Evolutionary conservation across 1,140 invertebrate genomes (phyloP), one percentile per base, ranked within the genome.

Genomic region (Cydia amplana): DNA sequence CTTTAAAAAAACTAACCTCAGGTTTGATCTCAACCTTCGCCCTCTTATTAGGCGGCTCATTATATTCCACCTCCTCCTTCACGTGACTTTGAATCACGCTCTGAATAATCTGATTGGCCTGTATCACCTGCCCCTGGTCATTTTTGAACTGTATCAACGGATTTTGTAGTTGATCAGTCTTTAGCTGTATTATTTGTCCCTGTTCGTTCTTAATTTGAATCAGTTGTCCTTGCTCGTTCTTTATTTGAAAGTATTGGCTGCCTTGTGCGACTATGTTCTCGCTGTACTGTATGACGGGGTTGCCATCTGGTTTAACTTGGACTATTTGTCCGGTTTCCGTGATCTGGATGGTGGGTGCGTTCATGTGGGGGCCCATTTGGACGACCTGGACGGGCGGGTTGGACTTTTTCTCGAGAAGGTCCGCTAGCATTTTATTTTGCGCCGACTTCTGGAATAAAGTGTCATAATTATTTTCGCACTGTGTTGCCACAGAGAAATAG

Each of bases 381-480:
- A 93, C 91, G 0, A 93, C 88, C 84, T 91, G 91, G 3, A 92
- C 86, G 5, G 90, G 92, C 4, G 92, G 93, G 49, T 92, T 91
- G 0, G 93, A 93, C 79, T 93, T 93, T 76, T 93, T 93, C 78
- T 93, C 92, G 2, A 93, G 82, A 18, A 93, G 78, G 75, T 93
- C 92, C 0, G 92, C 91, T 64, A 93, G 80, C 92, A 93, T 93
- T 86, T 93, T 93, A 77, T 93, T 93, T 85, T 93, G 89, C 0
- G 90, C 88, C 0, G 87, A 80, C 80, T 93, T 91, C 91, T 93
- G 83, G 25, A 84, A 82, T 67, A 77, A 0, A 12, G 20, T 18
- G 20, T 18, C 40, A 49, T 63, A 28, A 14, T 32, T 43, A 36
- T n/a, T 28, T 32, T 32, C n/a, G n/a, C n/a, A n/a, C 5, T 32